These are phyloP conservation scores for Diplogasteroides magnus DNA, from an alignment of 1,140 invertebrate genomes.

Conservation along the genomic window DNA sequence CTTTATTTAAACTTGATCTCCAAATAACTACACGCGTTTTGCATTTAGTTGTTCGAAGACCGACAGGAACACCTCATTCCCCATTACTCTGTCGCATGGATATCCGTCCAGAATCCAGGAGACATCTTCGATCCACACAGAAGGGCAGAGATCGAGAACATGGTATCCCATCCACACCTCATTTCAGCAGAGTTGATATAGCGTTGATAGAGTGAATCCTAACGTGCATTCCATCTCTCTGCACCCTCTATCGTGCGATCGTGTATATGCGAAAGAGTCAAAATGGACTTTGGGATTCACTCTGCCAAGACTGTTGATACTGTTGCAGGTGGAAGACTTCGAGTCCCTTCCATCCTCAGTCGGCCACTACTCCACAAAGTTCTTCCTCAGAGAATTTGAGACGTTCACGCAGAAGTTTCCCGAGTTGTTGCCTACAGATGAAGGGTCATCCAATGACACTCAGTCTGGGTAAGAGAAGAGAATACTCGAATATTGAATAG, in stretches of 20 bases:
- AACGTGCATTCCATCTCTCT: no score
- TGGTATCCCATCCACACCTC: no score
- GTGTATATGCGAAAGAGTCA: no score
- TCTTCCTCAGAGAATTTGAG: constrained; percentile 52
- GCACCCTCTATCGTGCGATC: no score
- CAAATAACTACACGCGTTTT: no score
- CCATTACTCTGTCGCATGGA: constrained; percentile 45
- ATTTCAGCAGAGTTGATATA: no score
- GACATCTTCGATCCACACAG: constrained; percentile 40
- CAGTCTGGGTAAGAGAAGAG: no score
- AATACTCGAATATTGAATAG: no score
- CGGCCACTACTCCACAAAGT: constrained; percentile 52
- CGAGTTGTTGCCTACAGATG: neutral
- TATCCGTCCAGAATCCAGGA: constrained; percentile 52
- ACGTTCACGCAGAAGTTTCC: constrained; percentile 25
- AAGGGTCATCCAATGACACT: neutral
- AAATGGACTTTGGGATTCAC: no score
- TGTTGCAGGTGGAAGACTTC: constrained; percentile 20
- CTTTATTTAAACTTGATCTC: no score
- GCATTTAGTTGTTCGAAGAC: constrained; percentile 41
- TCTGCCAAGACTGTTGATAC: constrained; percentile 6
- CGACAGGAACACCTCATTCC: constrained; percentile 50
- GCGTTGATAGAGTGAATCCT: no score
- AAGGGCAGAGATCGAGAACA: constrained; percentile 27
- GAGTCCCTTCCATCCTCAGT: constrained; percentile 45